Percentiles rank a stretch among this genome's conserved stretches.
These are phyloP conservation scores for Troides helena DNA, from an alignment of 2,888 invertebrate species.

Conservation along the genomic window DNA sequence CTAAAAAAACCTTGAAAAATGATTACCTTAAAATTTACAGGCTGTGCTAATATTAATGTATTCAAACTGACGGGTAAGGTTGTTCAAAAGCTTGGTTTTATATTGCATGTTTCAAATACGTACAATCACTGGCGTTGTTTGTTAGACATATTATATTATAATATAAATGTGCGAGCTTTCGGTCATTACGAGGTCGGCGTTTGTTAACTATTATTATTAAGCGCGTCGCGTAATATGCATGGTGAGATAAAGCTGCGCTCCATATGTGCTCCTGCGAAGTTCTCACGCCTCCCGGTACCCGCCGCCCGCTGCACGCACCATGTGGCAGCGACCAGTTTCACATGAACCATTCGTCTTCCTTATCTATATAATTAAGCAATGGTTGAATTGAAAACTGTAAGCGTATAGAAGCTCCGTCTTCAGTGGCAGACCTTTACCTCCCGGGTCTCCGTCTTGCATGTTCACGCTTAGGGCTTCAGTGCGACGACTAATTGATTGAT, in stretches of 20 bases:
- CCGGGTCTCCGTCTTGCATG: slow-evolving; percentile 63
- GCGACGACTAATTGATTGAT: slow-evolving; percentile 69
- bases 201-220: slow-evolving; percentile 69
- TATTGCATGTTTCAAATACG: slow-evolving; percentile 5
- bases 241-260: slow-evolving; percentile 73
- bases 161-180: slow-evolving; percentile 56
- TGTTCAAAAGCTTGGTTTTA: slow-evolving; percentile 5
- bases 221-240: slow-evolving; percentile 62
- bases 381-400: slow-evolving; percentile 30
- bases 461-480: slow-evolving; percentile 73
- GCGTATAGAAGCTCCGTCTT: slow-evolving; percentile 43
- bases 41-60: background rate
- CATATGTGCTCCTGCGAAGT: slow-evolving; percentile 69
- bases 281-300: slow-evolving; percentile 63
- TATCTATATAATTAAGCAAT: slow-evolving; percentile 34
- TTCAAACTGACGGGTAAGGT: slow-evolving; percentile 5
- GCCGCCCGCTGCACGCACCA: slow-evolving; percentile 51
- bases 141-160: slow-evolving; percentile 42
- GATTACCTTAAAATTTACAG: background rate
- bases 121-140: slow-evolving; percentile 36
- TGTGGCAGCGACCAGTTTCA: slow-evolving; percentile 62
- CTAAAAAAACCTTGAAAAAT: too few relatives aligned
- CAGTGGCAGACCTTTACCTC: slow-evolving; percentile 62
- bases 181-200: slow-evolving; percentile 54
- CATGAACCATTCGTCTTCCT: slow-evolving; percentile 46